Percentiles rank a stretch among this genome's conserved stretches.
phyloP scores from a whole-genome alignment of 2,797 vertebrate species.

The Cirrhinus molitorella region DNA sequence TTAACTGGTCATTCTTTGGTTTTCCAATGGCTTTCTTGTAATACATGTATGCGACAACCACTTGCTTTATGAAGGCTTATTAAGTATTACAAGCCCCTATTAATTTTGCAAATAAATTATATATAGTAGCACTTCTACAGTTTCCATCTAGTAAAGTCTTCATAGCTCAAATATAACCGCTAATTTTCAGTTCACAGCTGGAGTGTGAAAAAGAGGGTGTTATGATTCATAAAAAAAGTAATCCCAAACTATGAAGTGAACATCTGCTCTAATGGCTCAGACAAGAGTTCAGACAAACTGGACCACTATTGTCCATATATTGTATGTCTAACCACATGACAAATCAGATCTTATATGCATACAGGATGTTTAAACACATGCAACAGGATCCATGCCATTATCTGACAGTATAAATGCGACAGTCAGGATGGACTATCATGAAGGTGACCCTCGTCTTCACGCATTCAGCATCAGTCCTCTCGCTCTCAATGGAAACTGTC shows the following conservation, averaged over 20 bases:
- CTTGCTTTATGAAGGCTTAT: background rate
- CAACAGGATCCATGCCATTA: background rate
- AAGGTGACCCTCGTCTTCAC: slow-evolving; percentile 20
- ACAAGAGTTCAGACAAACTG: background rate
- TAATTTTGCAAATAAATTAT: background rate
- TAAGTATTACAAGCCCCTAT: background rate
- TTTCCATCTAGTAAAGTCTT: background rate
- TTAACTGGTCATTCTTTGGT: slow-evolving; percentile 2
- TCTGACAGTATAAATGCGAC: background rate
- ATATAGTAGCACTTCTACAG: background rate
- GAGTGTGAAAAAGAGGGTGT: background rate
- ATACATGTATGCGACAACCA: background rate
- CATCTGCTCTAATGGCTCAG: background rate
- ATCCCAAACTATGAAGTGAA: background rate
- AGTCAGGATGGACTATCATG: background rate
- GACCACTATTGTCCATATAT: no score
- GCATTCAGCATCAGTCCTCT: background rate
- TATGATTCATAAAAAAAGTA: background rate
- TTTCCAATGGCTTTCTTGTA: background rate
- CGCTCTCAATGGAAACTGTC: background rate
- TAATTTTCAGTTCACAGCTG: background rate
- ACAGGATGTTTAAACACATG: background rate
- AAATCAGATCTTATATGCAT: background rate
- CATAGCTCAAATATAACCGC: background rate
- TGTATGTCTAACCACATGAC: background rate